Base-by-base conservation (phyloP, 2,888 invertebrate genomes). In the Crioceris asparagi region DNA sequence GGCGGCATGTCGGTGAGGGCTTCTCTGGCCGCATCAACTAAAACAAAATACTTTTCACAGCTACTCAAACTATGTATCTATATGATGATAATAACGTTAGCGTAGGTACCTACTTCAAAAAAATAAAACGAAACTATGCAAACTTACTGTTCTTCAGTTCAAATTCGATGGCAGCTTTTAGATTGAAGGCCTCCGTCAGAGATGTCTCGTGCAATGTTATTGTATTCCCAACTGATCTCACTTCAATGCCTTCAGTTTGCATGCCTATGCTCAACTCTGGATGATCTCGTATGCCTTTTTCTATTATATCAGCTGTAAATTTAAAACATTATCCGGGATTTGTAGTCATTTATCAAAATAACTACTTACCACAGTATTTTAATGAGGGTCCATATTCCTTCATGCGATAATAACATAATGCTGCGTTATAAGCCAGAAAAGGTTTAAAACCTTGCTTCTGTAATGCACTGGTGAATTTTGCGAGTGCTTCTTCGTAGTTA, bases 111-210 rank as follows among this genome's bases (percentile, higher is more conserved):
- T n/a, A n/a, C n/a, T n/a, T n/a, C n/a, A n/a, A n/a, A n/a, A n/a
- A n/a, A n/a, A n/a, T n/a, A n/a, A n/a, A n/a, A n/a, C n/a, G n/a
- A n/a, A n/a, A n/a, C n/a, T n/a, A n/a, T n/a, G n/a, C 10, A 27
- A 30, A 46, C 59, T 66, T 68, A 75, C 85, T 70, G 61, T 91
- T 87, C 61, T 84, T 85, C 34, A 86, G 73, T 60, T 93, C 90
- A 65, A 91, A 98, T 65, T 97, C 96, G 52, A 98, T 92, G 3
- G 97, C 97, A 7, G 97, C 94, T 70, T 97, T 97, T 15, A 98
- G 71, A 68, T 98, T 98, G 58, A 97, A 92, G 0, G 97, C 96
- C 68, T 98, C 98, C 8, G 98, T 90, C 3, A 98, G 73, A 14
- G 94, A 93, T 3, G 97, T 96, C 62, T 96, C 84, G 56, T 97